Evolutionary conservation across 53 echinoderm and acorn worm species (phyloP).

Genomic region (Temnopleurus reevesii): DNA sequence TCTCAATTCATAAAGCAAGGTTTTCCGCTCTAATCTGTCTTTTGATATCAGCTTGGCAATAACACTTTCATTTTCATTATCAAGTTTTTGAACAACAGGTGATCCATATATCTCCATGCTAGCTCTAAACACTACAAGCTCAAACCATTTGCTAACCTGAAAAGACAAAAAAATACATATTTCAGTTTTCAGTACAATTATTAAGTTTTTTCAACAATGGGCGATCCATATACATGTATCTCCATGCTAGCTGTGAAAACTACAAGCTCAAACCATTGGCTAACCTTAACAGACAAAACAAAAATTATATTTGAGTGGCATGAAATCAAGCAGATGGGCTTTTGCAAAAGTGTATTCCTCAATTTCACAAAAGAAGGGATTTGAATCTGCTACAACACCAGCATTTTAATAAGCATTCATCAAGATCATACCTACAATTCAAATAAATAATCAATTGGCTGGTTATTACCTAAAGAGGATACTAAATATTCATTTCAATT

Average conservation of each 20-base stretch:
- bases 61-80: constrained; percentile 94
- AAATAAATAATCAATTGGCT: no score
- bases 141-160: constrained; percentile 98
- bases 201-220: constrained; percentile 96
- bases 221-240: constrained; percentile 98
- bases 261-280: constrained; percentile 98
- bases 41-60: constrained; percentile 92
- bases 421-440: no score
- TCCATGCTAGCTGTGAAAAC: constrained; percentile 99
- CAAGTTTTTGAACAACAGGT: constrained; percentile 96
- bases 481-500: no score
- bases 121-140: constrained; percentile 97
- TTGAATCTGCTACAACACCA: no score
- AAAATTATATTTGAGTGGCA: neutral
- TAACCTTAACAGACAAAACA: constrained; percentile 68
- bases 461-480: no score
- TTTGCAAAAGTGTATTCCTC: no score
- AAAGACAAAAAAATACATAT: neutral
- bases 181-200: no score
- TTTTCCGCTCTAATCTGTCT: no score
- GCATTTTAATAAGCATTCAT: no score
- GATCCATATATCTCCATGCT: constrained; percentile 99
- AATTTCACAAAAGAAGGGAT: no score
- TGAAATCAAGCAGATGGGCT: no score
- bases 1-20: no score